Evolutionary conservation across 1,140 invertebrate genomes (phyloP).

Genomic region (Trachymyrmex septentrionalis): DNA sequence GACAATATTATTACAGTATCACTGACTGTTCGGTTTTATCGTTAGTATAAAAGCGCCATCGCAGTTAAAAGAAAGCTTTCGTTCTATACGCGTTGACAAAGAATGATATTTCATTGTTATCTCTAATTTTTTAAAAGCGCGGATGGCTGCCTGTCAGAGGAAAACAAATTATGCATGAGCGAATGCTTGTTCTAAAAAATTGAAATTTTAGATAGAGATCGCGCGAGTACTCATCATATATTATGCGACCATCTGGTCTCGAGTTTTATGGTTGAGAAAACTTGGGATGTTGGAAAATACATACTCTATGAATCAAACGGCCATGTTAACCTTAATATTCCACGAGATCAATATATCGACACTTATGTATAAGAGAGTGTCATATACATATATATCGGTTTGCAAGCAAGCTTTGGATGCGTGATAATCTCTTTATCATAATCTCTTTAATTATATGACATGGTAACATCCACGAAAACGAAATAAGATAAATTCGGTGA

Average conservation of each 20-base stretch:
- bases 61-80: not conserved
- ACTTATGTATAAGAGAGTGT: not conserved
- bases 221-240: not conserved
- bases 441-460: slow-evolving; percentile 18
- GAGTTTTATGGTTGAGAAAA: slow-evolving; percentile 43
- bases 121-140: slow-evolving; percentile 12
- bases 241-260: not conserved
- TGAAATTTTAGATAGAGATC: not conserved
- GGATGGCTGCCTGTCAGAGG: not conserved
- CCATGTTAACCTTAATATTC: slow-evolving; percentile 1
- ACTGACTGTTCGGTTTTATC: not conserved
- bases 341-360: not conserved
- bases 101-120: slow-evolving; percentile 5
- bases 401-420: not conserved
- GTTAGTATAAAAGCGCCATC: not conserved
- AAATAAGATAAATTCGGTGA: not conserved
- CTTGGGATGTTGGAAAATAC: not conserved
- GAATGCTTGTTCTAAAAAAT: not conserved
- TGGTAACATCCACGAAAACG: not conserved
- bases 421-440: not conserved
- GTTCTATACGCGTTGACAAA: not conserved
- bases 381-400: not conserved
- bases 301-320: slow-evolving; percentile 17
- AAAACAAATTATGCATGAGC: not conserved
- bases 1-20: not conserved